phyloP scores from a whole-genome alignment of 1,140 invertebrate species.

The Nixonia krombeini region DNA sequence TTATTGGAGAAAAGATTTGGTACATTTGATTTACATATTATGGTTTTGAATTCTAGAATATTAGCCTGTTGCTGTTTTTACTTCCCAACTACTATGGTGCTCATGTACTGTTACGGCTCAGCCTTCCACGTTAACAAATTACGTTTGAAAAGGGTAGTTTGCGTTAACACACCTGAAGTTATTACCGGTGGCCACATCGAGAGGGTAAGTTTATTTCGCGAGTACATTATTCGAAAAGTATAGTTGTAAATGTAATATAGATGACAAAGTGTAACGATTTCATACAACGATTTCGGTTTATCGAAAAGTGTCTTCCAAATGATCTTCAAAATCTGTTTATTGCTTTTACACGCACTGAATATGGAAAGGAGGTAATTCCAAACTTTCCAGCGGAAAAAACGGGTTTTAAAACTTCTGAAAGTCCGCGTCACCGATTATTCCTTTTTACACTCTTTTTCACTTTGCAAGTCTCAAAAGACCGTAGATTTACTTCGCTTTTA shows the following conservation, averaged over 20 bases:
- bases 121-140: conserved; percentile 89
- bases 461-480: neutral
- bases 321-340: neutral
- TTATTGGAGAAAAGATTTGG: too few species aligned
- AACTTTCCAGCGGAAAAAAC: too few species aligned
- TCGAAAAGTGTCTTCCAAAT: neutral
- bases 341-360: neutral
- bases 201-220: conserved; percentile 66
- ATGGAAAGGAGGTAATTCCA: neutral
- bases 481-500: conserved; percentile 17
- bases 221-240: conserved; percentile 17
- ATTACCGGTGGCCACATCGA: conserved; percentile 71
- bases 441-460: conserved; percentile 13
- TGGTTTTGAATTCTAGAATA: conserved; percentile 73
- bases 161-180: conserved; percentile 68
- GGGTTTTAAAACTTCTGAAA: too few species aligned
- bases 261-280: neutral
- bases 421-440: too few species aligned
- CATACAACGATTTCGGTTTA: neutral
- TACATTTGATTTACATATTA: too few species aligned
- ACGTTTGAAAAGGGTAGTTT: conserved; percentile 75
- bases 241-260: neutral
- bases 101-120: conserved; percentile 91
- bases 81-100: conserved; percentile 89
- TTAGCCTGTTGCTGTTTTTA: conserved; percentile 88